Evolutionary conservation across 2,888 invertebrate genomes (phyloP).

Genomic region (Myopa testacea): DNA sequence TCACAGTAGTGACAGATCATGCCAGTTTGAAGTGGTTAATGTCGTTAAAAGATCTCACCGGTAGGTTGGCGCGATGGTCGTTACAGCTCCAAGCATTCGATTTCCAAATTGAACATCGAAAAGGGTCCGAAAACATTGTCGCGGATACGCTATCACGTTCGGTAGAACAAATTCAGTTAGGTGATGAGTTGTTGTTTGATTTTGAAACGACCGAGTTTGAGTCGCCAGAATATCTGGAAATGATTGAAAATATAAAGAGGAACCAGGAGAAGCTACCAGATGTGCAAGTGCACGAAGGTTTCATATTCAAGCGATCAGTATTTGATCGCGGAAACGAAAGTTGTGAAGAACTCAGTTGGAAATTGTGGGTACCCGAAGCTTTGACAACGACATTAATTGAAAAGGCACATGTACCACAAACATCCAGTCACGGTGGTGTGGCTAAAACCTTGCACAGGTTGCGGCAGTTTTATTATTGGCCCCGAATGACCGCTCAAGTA

Average conservation of each 20-base stretch:
- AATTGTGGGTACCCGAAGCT: constrained; percentile 31
- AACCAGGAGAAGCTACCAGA: background rate
- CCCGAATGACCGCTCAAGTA: background rate
- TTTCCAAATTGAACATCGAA: constrained; percentile 12
- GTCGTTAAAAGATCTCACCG: constrained; percentile 6
- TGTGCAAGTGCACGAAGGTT: background rate
- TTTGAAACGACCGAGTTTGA: background rate
- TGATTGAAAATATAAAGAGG: background rate
- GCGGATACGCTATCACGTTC: background rate
- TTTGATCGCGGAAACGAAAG: background rate
- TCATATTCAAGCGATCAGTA: background rate
- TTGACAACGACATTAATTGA: constrained; percentile 1
- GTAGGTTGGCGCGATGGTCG: background rate
- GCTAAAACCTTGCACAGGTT: constrained; percentile 28
- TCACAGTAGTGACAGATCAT: constrained; percentile 17
- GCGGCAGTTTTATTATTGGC: background rate
- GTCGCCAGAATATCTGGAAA: background rate
- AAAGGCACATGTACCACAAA: constrained; percentile 22
- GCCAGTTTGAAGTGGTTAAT: constrained; percentile 21
- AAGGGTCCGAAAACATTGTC: background rate
- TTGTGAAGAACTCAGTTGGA: constrained; percentile 29
- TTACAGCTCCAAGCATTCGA: background rate
- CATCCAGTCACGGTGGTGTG: constrained; percentile 17
- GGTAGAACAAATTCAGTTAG: background rate
- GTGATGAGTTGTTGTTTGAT: too few species aligned